Conservation (phyloP, 2,888 invertebrate species). For the Lithophane ornitopus region DNA sequence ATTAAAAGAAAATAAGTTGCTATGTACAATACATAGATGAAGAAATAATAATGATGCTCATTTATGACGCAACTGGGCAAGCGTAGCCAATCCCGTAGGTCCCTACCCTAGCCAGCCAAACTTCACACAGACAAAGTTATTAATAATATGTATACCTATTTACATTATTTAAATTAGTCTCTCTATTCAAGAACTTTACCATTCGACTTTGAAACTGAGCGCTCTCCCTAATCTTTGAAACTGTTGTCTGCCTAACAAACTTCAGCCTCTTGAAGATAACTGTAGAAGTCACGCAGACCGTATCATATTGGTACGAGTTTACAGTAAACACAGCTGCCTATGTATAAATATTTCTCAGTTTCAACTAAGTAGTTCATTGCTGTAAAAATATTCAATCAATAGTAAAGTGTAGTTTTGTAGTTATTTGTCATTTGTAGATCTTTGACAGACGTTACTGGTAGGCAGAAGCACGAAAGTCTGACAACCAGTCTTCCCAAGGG, state of each 20-base stretch:
- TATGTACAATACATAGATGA: background rate
- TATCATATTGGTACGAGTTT: slow-evolving; percentile 27
- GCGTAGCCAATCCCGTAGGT: too few species aligned
- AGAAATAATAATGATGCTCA: background rate
- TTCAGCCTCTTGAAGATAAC: slow-evolving; percentile 36
- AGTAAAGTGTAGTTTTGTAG: too few species aligned
- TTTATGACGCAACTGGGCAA: background rate
- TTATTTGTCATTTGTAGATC: too few species aligned
- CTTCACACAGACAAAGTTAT: slow-evolving; percentile 3
- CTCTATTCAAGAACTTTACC: slow-evolving; percentile 42
- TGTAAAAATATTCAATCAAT: too few species aligned
- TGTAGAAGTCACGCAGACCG: slow-evolving; percentile 37
- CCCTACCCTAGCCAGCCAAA: background rate
- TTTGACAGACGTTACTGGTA: too few species aligned
- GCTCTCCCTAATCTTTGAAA: slow-evolving; percentile 44
- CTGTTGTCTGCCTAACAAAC: slow-evolving; percentile 28
- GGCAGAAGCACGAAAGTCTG: too few species aligned
- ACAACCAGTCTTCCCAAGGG: too few species aligned
- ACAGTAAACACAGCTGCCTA: slow-evolving; percentile 1
- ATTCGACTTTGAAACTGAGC: slow-evolving; percentile 41
- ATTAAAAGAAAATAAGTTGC: too few species aligned
- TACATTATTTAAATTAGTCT: slow-evolving; percentile 44
- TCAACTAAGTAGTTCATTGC: background rate
- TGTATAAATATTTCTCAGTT: background rate
- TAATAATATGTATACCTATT: slow-evolving; percentile 16